These are phyloP conservation scores for Sthenelais limicola DNA, from an alignment of 2,888 invertebrate species.

Conservation along the genomic window DNA sequence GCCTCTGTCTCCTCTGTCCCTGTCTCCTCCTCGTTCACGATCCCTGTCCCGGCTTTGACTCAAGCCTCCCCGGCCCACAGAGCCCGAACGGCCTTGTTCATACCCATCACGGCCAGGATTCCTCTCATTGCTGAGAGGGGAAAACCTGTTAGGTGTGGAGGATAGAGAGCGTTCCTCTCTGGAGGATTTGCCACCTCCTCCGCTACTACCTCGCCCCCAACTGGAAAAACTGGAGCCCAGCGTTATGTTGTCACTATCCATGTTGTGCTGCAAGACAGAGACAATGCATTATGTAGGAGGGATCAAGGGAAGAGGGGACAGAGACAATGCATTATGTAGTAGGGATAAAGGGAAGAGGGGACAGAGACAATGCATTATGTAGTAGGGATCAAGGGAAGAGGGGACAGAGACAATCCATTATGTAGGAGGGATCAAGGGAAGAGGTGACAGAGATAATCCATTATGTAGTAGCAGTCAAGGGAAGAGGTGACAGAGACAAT, in stretches of 20 bases:
- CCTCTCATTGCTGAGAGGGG: constrained; percentile 13
- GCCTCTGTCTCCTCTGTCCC: constrained; percentile 5
- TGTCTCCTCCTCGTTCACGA: constrained; percentile 14
- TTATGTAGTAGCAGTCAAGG: too few relatives aligned
- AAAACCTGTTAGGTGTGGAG: constrained; percentile 25
- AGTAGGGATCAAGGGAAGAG: too few relatives aligned
- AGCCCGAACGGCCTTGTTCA: constrained; percentile 9
- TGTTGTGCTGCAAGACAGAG: constrained; percentile 1
- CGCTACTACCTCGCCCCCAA: constrained; percentile 70
- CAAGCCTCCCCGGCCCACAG: constrained; percentile 19
- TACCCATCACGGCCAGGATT: constrained; percentile 1
- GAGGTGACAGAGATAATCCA: too few relatives aligned
- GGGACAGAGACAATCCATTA: too few relatives aligned
- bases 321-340: too few relatives aligned
- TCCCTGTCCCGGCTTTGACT: constrained; percentile 37
- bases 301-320: too few relatives aligned
- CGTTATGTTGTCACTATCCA: constrained; percentile 69
- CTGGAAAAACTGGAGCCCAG: constrained; percentile 65
- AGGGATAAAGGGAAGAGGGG: too few relatives aligned
- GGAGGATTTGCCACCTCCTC: constrained; percentile 52
- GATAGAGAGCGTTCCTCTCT: constrained; percentile 43
- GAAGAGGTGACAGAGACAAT: too few relatives aligned
- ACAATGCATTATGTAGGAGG: neutral
- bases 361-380: too few relatives aligned
- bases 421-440: too few relatives aligned